phyloP scores from a whole-genome alignment of 1,140 invertebrate species.

The Cotesia glomerata region DNA sequence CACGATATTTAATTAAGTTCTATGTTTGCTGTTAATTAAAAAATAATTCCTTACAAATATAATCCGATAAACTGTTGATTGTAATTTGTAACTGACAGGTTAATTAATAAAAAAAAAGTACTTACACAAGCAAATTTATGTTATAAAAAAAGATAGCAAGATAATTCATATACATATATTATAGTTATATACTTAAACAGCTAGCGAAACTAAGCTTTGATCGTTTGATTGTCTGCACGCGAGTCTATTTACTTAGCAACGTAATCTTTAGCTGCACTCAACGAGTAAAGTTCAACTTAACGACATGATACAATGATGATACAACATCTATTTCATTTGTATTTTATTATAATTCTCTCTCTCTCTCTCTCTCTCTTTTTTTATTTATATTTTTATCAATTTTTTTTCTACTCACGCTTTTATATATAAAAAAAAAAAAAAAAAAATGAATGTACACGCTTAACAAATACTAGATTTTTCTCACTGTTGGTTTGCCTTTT shows the following conservation, averaged over 20 bases:
- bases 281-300: slow-evolving; percentile 24
- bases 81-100: no score
- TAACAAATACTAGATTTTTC: slow-evolving; percentile 8
- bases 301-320: slow-evolving; percentile 30
- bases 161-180: neutral
- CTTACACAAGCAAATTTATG: neutral
- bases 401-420: no score
- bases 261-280: slow-evolving; percentile 32
- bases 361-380: neutral
- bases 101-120: neutral
- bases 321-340: slow-evolving; percentile 26
- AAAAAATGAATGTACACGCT: neutral
- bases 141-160: neutral
- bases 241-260: slow-evolving; percentile 32
- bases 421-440: no score
- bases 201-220: neutral
- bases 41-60: no score
- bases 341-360: neutral
- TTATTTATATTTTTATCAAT: no score
- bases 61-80: no score
- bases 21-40: no score
- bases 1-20: no score
- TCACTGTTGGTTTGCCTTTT: slow-evolving; percentile 15
- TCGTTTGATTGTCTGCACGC: slow-evolving; percentile 21
- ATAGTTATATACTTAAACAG: neutral